Conservation (phyloP, 2,113 vertebrate species). For the Caracal caracal region DNA sequence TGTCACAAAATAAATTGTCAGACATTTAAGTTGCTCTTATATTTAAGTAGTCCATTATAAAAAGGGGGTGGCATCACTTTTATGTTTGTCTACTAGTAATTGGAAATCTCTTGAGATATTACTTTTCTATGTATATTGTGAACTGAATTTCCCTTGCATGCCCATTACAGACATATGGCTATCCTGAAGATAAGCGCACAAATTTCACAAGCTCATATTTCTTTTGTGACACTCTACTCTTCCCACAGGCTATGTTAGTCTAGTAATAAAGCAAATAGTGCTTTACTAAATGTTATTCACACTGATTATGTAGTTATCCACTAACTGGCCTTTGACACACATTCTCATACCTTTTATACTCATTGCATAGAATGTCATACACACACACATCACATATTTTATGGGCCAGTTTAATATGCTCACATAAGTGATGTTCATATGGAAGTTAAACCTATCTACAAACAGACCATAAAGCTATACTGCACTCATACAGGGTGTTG, state of each 20-base stretch:
- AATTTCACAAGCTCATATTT: not conserved
- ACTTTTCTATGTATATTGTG: constrained; percentile 10
- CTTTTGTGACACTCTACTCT: constrained; percentile 40
- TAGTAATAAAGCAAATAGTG: constrained; percentile 45
- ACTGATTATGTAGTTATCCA: constrained; percentile 20
- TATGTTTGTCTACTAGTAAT: not conserved
- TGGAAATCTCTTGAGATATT: constrained; percentile 35
- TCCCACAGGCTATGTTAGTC: not conserved
- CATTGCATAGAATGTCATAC: not conserved
- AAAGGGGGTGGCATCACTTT: not conserved
- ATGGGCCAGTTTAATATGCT: not conserved
- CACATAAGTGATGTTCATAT: not conserved
- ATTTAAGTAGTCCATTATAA: constrained; percentile 13
- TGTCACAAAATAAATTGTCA: constrained; percentile 41
- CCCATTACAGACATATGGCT: not conserved
- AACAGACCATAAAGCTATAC: not conserved
- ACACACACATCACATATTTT: not conserved
- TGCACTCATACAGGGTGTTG: not conserved
- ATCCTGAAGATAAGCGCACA: constrained; percentile 7
- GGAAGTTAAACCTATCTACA: not conserved
- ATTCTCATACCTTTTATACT: not conserved
- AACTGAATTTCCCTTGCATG: constrained; percentile 15
- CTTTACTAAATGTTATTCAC: constrained; percentile 36
- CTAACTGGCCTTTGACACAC: not conserved
- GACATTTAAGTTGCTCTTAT: not conserved